These are phyloP conservation scores for Atethmia centrago DNA, from an alignment of 2,888 invertebrate genomes.

Conservation along the genomic window DNA sequence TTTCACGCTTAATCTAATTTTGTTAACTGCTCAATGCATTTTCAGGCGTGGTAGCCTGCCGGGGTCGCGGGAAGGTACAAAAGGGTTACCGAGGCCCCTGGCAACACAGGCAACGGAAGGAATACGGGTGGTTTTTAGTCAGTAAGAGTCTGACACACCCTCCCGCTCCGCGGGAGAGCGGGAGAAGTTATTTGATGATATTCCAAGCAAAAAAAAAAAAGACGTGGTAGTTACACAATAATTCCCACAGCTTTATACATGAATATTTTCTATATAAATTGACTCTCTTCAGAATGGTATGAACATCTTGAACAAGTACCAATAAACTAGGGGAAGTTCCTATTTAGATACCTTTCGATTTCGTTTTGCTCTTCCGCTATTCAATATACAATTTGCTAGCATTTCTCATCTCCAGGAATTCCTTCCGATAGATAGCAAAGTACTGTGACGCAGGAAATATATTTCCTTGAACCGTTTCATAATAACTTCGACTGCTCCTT, in stretches of 20 bases:
- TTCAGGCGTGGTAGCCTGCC: background rate
- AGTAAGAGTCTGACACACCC: too few relatives aligned
- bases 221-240: too few relatives aligned
- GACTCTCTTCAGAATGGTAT: background rate
- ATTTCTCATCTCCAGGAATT: slow-evolving; percentile 39
- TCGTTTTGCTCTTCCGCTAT: slow-evolving; percentile 17
- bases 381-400: slow-evolving; percentile 44
- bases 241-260: background rate
- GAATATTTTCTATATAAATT: slow-evolving; percentile 8
- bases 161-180: too few relatives aligned
- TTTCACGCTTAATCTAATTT: background rate
- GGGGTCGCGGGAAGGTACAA: too few relatives aligned
- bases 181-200: too few relatives aligned
- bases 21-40: background rate
- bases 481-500: background rate
- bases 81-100: too few relatives aligned
- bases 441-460: slow-evolving; percentile 19
- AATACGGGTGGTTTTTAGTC: too few relatives aligned
- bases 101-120: too few relatives aligned
- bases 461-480: slow-evolving; percentile 4
- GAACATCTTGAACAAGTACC: background rate
- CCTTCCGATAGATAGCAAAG: background rate
- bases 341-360: slow-evolving; percentile 30
- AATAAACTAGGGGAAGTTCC: slow-evolving; percentile 22
- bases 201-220: too few relatives aligned